Conservation (phyloP, 2,888 invertebrate genomes). For the Sicus ferrugineus region DNA sequence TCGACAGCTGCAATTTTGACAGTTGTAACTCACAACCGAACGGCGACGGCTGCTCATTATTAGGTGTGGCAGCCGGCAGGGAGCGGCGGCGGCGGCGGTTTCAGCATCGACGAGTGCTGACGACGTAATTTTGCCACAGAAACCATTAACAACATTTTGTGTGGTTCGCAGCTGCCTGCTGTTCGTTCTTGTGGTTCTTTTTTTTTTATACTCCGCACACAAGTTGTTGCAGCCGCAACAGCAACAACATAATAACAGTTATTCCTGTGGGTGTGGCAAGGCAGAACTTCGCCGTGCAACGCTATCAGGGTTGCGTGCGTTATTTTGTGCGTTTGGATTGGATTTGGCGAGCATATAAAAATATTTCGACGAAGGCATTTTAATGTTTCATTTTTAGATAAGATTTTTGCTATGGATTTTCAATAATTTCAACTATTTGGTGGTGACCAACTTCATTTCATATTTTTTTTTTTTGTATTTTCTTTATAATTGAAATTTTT, state of each 20-base stretch:
- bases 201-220: too few species aligned
- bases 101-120: neutral
- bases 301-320: neutral
- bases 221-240: too few species aligned
- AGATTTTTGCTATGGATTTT: neutral
- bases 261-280: slow-evolving; percentile 1
- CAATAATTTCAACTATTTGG: neutral
- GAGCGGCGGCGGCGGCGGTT: neutral
- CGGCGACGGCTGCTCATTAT: neutral
- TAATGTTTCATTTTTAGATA: slow-evolving; percentile 14
- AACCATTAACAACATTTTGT: slow-evolving; percentile 25
- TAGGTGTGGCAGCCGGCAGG: too few species aligned
- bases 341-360: slow-evolving; percentile 3
- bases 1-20: neutral
- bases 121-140: neutral
- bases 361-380: slow-evolving; percentile 15
- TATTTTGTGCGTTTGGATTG: slow-evolving; percentile 21
- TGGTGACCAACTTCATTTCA: neutral
- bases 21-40: slow-evolving; percentile 14
- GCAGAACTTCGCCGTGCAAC: neutral
- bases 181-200: neutral
- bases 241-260: too few species aligned
- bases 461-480: neutral
- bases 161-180: slow-evolving; percentile 10
- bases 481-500: slow-evolving; percentile 9